Evolutionary conservation across 2,888 invertebrate species (phyloP).

Genomic region (Nomada ruficornis): DNA sequence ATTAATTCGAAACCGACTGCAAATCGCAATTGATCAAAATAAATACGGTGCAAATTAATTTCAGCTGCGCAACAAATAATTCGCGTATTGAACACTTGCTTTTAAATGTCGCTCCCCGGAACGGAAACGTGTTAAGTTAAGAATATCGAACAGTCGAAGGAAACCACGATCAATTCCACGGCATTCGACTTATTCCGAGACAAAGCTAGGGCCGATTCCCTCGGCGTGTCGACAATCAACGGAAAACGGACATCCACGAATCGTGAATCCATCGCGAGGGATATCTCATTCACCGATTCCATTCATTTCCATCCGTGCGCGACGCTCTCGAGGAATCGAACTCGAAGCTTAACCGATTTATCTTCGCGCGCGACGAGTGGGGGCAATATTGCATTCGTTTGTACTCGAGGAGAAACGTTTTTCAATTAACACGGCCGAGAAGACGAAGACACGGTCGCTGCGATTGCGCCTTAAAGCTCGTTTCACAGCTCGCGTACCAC

Average conservation of each 20-base stretch:
- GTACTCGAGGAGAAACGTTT: constrained; percentile 8
- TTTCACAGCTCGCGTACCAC: constrained; percentile 52
- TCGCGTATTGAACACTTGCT: no score
- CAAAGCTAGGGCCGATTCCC: no score
- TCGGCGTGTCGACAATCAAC: neutral
- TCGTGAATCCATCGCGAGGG: neutral
- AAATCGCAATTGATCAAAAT: no score
- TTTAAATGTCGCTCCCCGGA: no score
- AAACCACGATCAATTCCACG: no score
- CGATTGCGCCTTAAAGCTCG: constrained; percentile 49
- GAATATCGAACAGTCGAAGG: no score
- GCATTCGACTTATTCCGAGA: no score
- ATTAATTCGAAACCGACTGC: neutral
- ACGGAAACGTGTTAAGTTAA: no score
- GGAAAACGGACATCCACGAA: neutral
- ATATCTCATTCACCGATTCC: neutral
- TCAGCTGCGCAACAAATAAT: no score
- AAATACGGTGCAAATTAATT: no score
- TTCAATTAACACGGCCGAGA: constrained; percentile 47
- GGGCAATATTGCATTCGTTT: constrained; percentile 12
- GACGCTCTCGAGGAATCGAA: neutral
- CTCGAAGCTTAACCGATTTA: constrained; percentile 11
- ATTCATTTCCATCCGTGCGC: neutral
- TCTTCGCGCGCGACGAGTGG: neutral
- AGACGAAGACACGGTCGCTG: constrained; percentile 46